phyloP scores from a whole-genome alignment of 2,113 vertebrate species.

The Periophthalmodon schlosseri region DNA sequence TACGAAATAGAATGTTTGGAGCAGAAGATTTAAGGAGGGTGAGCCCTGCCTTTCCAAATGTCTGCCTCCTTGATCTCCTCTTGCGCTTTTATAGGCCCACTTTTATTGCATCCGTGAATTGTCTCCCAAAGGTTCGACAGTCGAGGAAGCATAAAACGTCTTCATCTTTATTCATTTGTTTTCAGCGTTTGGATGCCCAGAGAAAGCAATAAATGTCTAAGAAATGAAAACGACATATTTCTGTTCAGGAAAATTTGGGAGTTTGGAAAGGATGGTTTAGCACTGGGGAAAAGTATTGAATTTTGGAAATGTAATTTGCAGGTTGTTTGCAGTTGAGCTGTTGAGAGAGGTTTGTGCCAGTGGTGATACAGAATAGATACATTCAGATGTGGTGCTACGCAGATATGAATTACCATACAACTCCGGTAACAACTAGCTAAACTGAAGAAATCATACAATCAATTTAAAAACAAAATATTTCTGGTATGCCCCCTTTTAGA shows the following conservation, averaged over 20 bases:
- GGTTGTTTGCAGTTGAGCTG: not conserved
- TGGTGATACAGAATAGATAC: not conserved
- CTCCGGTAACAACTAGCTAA: not conserved
- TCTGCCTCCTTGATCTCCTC: constrained; percentile 54
- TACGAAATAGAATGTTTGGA: constrained; percentile 50
- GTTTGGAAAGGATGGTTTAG: constrained; percentile 14
- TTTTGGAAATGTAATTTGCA: not conserved
- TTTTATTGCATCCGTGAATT: constrained; percentile 67
- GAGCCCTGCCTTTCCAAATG: constrained; percentile 39
- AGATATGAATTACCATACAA: not conserved
- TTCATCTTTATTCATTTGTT: constrained; percentile 52
- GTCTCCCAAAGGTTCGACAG: constrained; percentile 56
- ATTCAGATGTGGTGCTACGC: not conserved
- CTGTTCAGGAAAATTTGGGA: constrained; percentile 4
- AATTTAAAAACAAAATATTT: no score
- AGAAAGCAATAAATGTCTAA: constrained; percentile 29
- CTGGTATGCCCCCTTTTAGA: no score
- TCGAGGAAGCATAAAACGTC: constrained; percentile 56
- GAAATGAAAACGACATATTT: constrained; percentile 26
- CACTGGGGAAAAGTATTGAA: not conserved
- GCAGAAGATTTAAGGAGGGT: constrained; percentile 65
- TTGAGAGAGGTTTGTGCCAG: not conserved
- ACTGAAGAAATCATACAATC: no score
- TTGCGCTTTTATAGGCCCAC: constrained; percentile 54
- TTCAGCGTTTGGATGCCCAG: constrained; percentile 39